Conservation (phyloP, 2,888 invertebrate genomes). For the Agapetus fuscipes region DNA sequence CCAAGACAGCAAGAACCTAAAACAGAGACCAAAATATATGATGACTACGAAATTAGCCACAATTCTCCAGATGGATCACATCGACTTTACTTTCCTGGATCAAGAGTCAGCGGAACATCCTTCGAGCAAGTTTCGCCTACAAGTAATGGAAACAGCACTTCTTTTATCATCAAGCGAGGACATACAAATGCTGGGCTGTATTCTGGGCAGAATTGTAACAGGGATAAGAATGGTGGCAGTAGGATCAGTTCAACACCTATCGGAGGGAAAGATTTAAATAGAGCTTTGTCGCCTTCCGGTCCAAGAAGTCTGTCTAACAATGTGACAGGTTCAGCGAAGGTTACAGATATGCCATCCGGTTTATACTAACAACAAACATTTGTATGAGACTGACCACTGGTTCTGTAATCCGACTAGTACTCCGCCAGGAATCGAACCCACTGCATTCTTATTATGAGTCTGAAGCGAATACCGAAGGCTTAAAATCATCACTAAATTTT, state of each 20-base stretch:
- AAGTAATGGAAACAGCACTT: slow-evolving; percentile 35
- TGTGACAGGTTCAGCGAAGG: slow-evolving; percentile 47
- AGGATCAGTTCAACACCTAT: slow-evolving; percentile 30
- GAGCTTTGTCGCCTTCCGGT: slow-evolving; percentile 36
- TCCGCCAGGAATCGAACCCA: not conserved
- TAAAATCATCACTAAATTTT: no score
- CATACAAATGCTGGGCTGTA: slow-evolving; percentile 56
- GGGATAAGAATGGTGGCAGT: slow-evolving; percentile 40
- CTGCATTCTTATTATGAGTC: no score
- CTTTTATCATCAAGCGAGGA: slow-evolving; percentile 52
- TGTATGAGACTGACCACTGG: no score
- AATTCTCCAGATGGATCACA: slow-evolving; percentile 30
- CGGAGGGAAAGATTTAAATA: slow-evolving; percentile 39
- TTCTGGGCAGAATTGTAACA: slow-evolving; percentile 45
- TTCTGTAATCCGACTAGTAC: no score
- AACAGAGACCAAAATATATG: slow-evolving; percentile 9
- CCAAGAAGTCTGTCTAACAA: slow-evolving; percentile 27
- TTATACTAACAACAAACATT: slow-evolving; percentile 48
- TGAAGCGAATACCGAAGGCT: no score
- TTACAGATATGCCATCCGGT: slow-evolving; percentile 65
- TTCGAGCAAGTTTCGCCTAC: slow-evolving; percentile 30
- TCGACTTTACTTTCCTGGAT: slow-evolving; percentile 33
- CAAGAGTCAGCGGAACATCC: slow-evolving; percentile 31
- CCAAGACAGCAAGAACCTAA: slow-evolving; percentile 30
- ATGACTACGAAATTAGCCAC: slow-evolving; percentile 25